Percentiles rank a stretch among this genome's conserved stretches.
These are phyloP conservation scores for Spheniscus humboldti DNA, from an alignment of 2,797 vertebrate genomes.

Conservation along the genomic window DNA sequence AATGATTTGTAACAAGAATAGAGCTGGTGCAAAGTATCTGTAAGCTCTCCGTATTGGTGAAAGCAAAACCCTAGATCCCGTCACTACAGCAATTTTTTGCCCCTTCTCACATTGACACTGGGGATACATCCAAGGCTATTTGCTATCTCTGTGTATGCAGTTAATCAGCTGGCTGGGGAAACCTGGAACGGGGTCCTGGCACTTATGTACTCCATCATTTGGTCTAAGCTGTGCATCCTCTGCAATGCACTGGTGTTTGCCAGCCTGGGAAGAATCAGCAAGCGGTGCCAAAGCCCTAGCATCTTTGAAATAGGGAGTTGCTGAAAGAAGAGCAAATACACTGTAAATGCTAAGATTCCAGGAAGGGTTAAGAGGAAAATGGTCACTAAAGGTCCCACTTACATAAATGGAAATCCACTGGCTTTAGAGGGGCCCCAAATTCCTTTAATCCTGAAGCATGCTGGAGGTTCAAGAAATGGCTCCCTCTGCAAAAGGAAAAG, in stretches of 20 bases:
- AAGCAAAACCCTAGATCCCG: neutral
- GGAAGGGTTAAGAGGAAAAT: neutral
- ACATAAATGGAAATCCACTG: neutral
- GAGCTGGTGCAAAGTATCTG: neutral
- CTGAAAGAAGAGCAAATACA: neutral
- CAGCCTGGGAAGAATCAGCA: neutral
- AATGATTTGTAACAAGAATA: neutral
- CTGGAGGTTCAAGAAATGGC: neutral
- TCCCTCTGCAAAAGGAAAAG: neutral
- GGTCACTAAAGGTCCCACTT: neutral
- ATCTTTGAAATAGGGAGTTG: neutral
- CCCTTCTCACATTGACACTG: neutral
- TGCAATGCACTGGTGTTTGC: neutral
- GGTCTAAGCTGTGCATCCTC: neutral
- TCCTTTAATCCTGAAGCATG: neutral
- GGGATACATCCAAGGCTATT: neutral
- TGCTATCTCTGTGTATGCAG: neutral
- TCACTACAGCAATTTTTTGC: accelerated
- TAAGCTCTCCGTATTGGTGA: neutral
- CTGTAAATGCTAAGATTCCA: neutral
- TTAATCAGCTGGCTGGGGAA: neutral
- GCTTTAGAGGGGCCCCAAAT: neutral
- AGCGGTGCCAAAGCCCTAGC: neutral
- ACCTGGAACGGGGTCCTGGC: neutral
- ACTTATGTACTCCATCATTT: neutral